phyloP scores from a whole-genome alignment of 2,797 vertebrate species.

The Danionella dracula region DNA sequence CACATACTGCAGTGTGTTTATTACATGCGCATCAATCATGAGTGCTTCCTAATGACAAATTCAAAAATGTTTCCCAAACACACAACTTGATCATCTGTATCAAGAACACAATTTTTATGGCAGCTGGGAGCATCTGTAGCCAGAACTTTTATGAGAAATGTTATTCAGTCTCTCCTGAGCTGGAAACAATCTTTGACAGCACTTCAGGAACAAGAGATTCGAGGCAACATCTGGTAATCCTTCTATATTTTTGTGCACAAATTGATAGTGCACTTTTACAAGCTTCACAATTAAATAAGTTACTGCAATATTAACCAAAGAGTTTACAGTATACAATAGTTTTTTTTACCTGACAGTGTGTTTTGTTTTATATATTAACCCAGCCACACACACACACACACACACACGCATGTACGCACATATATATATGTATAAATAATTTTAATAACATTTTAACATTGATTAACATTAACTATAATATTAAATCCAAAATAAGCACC shows the following conservation, averaged over 20 bases:
- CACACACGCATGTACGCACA: too few species aligned
- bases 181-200: slow-evolving; percentile 61
- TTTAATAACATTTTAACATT: too few species aligned
- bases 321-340: too few species aligned
- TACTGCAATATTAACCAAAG: too few species aligned
- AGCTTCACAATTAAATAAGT: too few species aligned
- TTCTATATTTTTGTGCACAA: neutral
- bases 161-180: slow-evolving; percentile 68
- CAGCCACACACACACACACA: too few species aligned
- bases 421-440: too few species aligned
- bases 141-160: slow-evolving; percentile 69
- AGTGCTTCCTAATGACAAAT: slow-evolving; percentile 72
- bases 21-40: slow-evolving; percentile 68
- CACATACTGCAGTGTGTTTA: slow-evolving; percentile 55
- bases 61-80: slow-evolving; percentile 70
- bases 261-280: too few species aligned
- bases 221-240: slow-evolving; percentile 13
- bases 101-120: slow-evolving; percentile 59
- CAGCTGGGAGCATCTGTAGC: slow-evolving; percentile 54
- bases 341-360: too few species aligned
- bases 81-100: slow-evolving; percentile 63
- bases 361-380: too few species aligned
- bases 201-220: slow-evolving; percentile 41
- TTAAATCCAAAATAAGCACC: too few species aligned
- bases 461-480: too few species aligned